Base-by-base conservation (phyloP, 2,113 vertebrate species). In the Clinocottus analis region DNA sequence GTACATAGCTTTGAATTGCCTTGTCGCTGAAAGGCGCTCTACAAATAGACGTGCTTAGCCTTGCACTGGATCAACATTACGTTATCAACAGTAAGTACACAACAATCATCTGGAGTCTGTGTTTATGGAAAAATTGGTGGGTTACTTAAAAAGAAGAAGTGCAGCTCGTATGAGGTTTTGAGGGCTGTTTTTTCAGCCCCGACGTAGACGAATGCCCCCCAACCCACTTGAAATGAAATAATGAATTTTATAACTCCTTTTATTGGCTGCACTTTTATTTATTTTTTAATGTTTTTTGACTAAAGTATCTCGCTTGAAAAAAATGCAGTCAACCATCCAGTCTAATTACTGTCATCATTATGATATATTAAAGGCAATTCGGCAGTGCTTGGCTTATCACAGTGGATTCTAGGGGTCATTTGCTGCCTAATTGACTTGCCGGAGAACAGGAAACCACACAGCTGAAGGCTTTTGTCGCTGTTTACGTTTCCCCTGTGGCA, bases 401-500 rank as follows among this genome's bases (percentile, higher is more conserved):
- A 88, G 83, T 85, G 85, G 75, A 89, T 92, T 92, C 79, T 80
- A 89, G 83, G 93, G 94, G 93, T 93, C 93, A 94, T 95, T 95
- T 94, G 90, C 88, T 94, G 91, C 92, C 89, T 94, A 95, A 94
- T 93, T 94, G 94, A 93, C 93, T 93, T 85, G 49, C 87, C 84
- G 86, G 83, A 73, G 82, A 90, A 91, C 86, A 90, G 69, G 75
- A 91, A 87, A 88, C 74, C 87, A 85, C 85, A 92, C 53, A 84
- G 90, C 92, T 49, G 12, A 59, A 72, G 85, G 88, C 70, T 68
- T 89, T 88, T 87, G 86, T 89, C 27, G 31, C 82, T 85, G 80
- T 89, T 90, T 89, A 79, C 75, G 80, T 83, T 84, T 69, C 84
- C 85, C 83, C 74, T 12, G 76, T 79, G 86, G 86, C 82, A 12